phyloP scores from a whole-genome alignment of 2,113 vertebrate genomes.

The Silurus glanis region DNA sequence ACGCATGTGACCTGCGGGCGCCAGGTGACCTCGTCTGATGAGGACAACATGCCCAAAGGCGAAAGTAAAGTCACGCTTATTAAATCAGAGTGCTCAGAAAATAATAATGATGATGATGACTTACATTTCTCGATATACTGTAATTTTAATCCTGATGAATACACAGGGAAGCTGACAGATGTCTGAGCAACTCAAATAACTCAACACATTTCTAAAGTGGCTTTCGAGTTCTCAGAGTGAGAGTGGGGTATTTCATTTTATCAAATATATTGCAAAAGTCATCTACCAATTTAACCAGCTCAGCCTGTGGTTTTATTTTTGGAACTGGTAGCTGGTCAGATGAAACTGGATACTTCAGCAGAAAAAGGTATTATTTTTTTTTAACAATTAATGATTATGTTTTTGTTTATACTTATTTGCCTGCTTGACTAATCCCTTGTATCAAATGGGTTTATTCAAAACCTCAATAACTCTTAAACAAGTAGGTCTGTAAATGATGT shows the following conservation, averaged over 20 bases:
- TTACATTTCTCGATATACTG: constrained; percentile 70
- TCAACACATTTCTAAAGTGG: background rate
- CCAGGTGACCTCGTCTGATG: constrained; percentile 69
- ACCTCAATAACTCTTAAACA: background rate
- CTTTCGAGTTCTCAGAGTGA: background rate
- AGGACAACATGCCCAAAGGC: constrained; percentile 70
- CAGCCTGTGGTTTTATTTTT: background rate
- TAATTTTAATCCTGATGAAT: constrained; percentile 55
- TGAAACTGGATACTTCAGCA: background rate
- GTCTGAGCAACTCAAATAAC: constrained; percentile 56
- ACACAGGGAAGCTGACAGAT: constrained; percentile 68
- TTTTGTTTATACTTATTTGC: background rate
- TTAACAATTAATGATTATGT: no score
- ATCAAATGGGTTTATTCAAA: background rate
- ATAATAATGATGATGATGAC: constrained; percentile 64
- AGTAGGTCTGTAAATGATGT: background rate
- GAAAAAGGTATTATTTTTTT: background rate
- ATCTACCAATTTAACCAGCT: background rate
- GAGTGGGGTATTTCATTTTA: no score
- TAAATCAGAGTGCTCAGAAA: constrained; percentile 79
- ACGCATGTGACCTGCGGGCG: constrained; percentile 90
- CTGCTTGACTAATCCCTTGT: background rate
- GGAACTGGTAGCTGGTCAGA: background rate
- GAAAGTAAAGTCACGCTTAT: constrained; percentile 78
- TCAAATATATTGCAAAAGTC: no score